Evolutionary conservation across 1,140 invertebrate genomes (phyloP).

Genomic region (Dermatophagoides farinae): DNA sequence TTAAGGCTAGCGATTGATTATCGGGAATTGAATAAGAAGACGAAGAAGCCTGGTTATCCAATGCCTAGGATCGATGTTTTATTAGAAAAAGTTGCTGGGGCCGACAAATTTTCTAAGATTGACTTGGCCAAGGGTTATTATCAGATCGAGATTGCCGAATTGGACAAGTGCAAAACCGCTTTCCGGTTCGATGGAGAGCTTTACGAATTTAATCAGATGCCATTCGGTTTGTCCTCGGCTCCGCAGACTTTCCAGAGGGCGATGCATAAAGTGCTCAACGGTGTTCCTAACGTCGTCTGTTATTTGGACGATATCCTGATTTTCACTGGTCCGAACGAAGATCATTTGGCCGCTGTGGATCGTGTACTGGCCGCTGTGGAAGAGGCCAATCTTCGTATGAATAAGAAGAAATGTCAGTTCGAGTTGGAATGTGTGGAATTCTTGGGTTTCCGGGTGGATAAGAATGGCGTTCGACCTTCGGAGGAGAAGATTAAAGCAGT

Average conservation of each 20-base stretch:
- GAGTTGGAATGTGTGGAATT: conserved; percentile 23
- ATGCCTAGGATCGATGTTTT: conserved; percentile 25
- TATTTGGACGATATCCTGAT: no score
- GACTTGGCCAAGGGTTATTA: no score
- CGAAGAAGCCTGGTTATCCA: conserved; percentile 29
- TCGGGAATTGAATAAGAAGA: conserved; percentile 27
- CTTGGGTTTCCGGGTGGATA: conserved; percentile 20
- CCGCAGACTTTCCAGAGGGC: no score
- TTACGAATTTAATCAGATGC: no score
- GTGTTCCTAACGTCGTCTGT: no score
- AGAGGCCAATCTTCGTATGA: conserved; percentile 19
- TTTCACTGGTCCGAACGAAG: no score
- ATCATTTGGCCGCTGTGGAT: background rate
- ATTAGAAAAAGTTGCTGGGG: background rate
- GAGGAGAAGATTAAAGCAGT: background rate
- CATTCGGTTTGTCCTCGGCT: no score
- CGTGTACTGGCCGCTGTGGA: conserved; percentile 11
- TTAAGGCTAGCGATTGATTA: conserved; percentile 29
- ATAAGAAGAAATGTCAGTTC: conserved; percentile 25
- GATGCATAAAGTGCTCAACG: no score
- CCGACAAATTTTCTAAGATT: no score
- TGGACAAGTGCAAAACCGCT: no score
- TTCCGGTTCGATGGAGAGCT: no score
- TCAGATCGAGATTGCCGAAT: no score
- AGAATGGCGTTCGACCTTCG: background rate